Evolutionary conservation across 2,888 invertebrate genomes (phyloP), one percentile per base, ranked within the genome.

Genomic region (Dolichomitus sp.): DNA sequence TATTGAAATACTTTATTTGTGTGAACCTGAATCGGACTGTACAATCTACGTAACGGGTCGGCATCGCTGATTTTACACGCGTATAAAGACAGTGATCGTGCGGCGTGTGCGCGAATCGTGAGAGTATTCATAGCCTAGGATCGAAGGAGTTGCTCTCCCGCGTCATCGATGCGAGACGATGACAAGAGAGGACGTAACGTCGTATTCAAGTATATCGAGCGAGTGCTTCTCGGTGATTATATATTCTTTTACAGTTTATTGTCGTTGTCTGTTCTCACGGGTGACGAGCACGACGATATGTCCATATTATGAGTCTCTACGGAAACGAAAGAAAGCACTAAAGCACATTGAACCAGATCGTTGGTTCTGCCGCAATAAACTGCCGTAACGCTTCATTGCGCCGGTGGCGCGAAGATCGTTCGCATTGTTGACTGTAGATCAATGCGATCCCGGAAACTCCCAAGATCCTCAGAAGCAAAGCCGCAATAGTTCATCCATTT

Each of bases 131-230:
- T 30, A 69, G 50, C 30, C 30, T 45, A 45, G 17, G 70, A 59
- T 59, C 40, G 45, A 54, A 27, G 45, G 11, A 57, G 45, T 19
- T 14, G 45, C 37, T 37, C 17, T 30, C 45, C 27, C 37, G 57
- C 70, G 40, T 52, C 70, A 63, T 65, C 45, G 78, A 45, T 78
- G 78, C 78, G 78, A 54, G 30, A 78, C 70, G 54, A 63, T 37
- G 54, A 52, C 78, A 33, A 63, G 57, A 45, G 70, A 61, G 19
- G 45, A 45, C 33, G 45, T 2, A 11, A 37, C 73, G 4, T n/a
- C 37, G 52, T 19, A 70, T 63, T 61, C 23, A 30, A 63, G 61
- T 77, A 63, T 30, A 63, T 78, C 69, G 77, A 57, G 2, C 33
- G 48, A 27, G 69, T 37, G 33, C n/a, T 0, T 11, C 19, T 30